phyloP scores from a whole-genome alignment of 2,113 vertebrate genomes.

The Odobenus rosmarus region DNA sequence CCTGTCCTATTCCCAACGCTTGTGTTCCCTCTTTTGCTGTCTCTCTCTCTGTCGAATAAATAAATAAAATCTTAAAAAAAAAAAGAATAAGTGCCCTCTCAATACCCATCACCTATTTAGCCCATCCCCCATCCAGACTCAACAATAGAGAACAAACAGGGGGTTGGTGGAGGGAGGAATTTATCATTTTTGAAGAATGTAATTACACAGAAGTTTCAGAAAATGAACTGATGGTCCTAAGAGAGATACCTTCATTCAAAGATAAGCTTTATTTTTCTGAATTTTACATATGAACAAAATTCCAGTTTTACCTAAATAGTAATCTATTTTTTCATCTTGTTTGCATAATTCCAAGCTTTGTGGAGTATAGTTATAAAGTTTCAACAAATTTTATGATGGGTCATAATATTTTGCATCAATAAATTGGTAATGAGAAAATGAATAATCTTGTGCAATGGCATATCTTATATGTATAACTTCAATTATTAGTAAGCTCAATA shows the following conservation, averaged over 20 bases:
- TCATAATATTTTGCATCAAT: constrained; percentile 18
- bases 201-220: background rate
- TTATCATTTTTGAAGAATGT: background rate
- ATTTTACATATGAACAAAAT: background rate
- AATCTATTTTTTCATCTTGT: background rate
- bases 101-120: background rate
- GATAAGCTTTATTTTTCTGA: background rate
- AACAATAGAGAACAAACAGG: background rate
- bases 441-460: background rate
- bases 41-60: too few relatives aligned
- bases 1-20: too few relatives aligned
- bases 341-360: background rate
- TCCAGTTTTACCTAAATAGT: background rate
- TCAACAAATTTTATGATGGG: background rate
- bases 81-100: background rate
- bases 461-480: background rate
- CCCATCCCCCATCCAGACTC: background rate
- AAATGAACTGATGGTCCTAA: background rate
- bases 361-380: background rate
- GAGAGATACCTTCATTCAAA: background rate
- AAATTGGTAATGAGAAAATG: background rate
- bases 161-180: background rate
- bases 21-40: too few relatives aligned
- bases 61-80: too few relatives aligned
- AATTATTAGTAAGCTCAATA: background rate